A percentile compares a stretch with the other conserved stretches of the same genome.
Conservation (phyloP, 2,888 invertebrate species). For the Pyrocoelia pectoralis region DNA sequence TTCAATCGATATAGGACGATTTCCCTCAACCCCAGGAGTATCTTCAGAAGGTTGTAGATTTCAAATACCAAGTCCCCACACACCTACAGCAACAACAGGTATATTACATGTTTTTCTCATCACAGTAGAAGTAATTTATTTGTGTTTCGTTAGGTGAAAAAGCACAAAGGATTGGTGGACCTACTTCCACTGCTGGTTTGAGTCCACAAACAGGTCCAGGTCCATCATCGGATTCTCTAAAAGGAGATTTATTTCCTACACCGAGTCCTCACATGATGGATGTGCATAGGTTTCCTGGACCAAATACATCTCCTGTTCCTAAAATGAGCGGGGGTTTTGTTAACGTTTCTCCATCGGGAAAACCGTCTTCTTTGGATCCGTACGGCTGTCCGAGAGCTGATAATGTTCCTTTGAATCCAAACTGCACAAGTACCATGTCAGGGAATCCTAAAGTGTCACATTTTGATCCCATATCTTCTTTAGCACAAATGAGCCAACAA, state of each 20-base stretch:
- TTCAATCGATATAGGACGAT: slow-evolving; percentile 60
- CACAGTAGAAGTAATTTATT: not conserved
- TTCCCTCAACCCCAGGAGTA: slow-evolving; percentile 56
- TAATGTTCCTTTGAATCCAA: slow-evolving; percentile 73
- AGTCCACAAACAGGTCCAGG: slow-evolving; percentile 58
- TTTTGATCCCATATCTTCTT: slow-evolving; percentile 92
- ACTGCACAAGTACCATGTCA: slow-evolving; percentile 65
- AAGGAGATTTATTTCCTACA: slow-evolving; percentile 57
- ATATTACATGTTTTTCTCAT: slow-evolving; percentile 3
- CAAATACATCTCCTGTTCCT: slow-evolving; percentile 57
- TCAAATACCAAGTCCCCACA: slow-evolving; percentile 63
- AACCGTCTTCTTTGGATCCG: slow-evolving; percentile 55
- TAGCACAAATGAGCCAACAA: slow-evolving; percentile 95
- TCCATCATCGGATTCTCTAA: slow-evolving; percentile 55
- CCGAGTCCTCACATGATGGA: slow-evolving; percentile 59
- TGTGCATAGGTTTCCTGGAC: slow-evolving; percentile 64
- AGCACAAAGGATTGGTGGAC: slow-evolving; percentile 51
- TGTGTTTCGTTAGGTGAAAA: slow-evolving; percentile 51
- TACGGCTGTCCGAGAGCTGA: slow-evolving; percentile 63
- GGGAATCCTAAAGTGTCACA: slow-evolving; percentile 71
- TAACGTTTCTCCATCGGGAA: slow-evolving; percentile 59
- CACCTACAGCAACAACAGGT: slow-evolving; percentile 51
- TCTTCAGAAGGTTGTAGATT: slow-evolving; percentile 60
- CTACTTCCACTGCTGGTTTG: slow-evolving; percentile 53
- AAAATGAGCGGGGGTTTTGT: slow-evolving; percentile 59